These are phyloP conservation scores for Lontra canadensis DNA, from an alignment of 2,113 vertebrate genomes.

Conservation along the genomic window DNA sequence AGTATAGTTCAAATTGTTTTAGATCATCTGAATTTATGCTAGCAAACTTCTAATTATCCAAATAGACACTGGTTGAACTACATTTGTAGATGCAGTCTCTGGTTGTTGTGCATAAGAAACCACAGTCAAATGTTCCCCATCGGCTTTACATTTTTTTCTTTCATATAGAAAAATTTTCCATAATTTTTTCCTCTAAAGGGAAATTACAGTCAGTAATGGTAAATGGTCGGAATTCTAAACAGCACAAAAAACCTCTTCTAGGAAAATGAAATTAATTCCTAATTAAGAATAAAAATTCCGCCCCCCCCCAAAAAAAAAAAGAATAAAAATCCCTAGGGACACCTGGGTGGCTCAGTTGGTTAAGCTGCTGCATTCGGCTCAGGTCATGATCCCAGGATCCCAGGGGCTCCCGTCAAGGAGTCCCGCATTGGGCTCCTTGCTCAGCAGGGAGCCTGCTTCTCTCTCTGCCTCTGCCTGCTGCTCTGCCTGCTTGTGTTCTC, in stretches of 20 bases:
- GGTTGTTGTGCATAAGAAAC: not conserved
- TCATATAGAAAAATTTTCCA: not conserved
- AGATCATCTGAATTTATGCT: conserved; percentile 9
- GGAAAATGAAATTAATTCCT: conserved; percentile 37
- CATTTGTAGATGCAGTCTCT: not conserved
- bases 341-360: too few relatives aligned
- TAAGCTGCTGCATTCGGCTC: too few relatives aligned
- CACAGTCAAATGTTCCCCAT: not conserved
- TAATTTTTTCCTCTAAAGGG: not conserved
- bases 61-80: not conserved
- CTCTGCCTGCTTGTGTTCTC: too few relatives aligned
- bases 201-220: not conserved
- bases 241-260: not conserved
- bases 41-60: not conserved
- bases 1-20: not conserved
- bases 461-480: too few relatives aligned
- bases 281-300: conserved; percentile 32
- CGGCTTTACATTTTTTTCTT: conserved; percentile 27
- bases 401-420: too few relatives aligned
- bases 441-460: too few relatives aligned
- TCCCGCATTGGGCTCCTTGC: too few relatives aligned
- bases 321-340: not conserved
- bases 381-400: too few relatives aligned
- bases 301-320: not conserved
- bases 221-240: not conserved